These are phyloP conservation scores for Aspidapion aeneum DNA, from an alignment of 2,888 invertebrate species.

Conservation along the genomic window DNA sequence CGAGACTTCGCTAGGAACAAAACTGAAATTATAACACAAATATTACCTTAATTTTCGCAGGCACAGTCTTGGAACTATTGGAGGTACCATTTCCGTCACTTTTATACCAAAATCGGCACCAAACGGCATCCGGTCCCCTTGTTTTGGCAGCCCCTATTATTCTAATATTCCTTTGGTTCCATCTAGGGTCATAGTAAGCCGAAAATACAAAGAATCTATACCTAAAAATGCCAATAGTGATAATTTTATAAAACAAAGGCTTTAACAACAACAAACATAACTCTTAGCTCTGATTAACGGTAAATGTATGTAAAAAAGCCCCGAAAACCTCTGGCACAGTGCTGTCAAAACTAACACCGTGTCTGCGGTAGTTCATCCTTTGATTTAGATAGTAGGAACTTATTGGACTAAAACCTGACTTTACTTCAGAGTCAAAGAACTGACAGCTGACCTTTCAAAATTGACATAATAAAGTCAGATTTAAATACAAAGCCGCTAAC, in stretches of 20 bases:
- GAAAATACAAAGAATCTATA: conserved; percentile 91
- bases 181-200: conserved; percentile 79
- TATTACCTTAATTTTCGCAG: conserved; percentile 71
- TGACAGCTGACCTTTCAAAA: too few species aligned
- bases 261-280: background rate
- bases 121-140: conserved; percentile 74
- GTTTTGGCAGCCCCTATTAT: conserved; percentile 89
- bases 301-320: background rate
- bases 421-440: too few species aligned
- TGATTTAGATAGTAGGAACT: too few species aligned
- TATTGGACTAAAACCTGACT: too few species aligned
- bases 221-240: conserved; percentile 57
- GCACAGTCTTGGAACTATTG: conserved; percentile 58
- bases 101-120: conserved; percentile 76
- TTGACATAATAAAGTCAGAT: too few species aligned
- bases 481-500: too few species aligned
- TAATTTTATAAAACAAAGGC: conserved; percentile 7
- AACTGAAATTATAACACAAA: too few species aligned
- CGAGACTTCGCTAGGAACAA: too few species aligned
- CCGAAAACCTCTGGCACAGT: too few species aligned
- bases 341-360: too few species aligned
- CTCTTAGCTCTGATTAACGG: background rate
- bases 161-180: conserved; percentile 64
- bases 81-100: conserved; percentile 35
- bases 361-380: too few species aligned